These are phyloP conservation scores for Hipposideros larvatus DNA, from an alignment of 2,797 vertebrate species.

Conservation along the genomic window DNA sequence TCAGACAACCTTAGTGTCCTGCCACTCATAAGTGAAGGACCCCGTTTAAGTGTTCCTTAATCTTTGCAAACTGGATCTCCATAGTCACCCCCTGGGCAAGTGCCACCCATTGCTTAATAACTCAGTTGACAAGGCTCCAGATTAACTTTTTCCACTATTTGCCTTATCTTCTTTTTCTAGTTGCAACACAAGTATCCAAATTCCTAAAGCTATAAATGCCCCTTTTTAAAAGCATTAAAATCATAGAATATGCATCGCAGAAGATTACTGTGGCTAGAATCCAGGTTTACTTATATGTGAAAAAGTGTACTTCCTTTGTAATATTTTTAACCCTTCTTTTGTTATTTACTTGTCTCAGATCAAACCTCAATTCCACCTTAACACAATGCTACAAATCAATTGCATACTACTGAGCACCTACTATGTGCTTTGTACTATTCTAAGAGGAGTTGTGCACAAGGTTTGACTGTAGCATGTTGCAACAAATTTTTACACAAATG, in stretches of 20 bases:
- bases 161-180: neutral
- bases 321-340: slow-evolving; percentile 44
- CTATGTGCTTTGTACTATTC: neutral
- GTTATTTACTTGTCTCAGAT: neutral
- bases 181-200: slow-evolving; percentile 34
- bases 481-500: slow-evolving; percentile 14
- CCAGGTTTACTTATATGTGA: neutral
- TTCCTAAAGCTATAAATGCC: slow-evolving; percentile 1
- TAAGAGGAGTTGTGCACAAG: neutral
- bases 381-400: neutral
- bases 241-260: neutral
- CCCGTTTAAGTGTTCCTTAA: neutral
- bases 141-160: neutral
- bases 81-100: neutral
- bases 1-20: neutral
- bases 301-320: slow-evolving; percentile 28
- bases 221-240: slow-evolving; percentile 30
- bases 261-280: neutral
- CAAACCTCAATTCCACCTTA: neutral
- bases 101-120: neutral
- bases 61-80: neutral
- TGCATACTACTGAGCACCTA: neutral
- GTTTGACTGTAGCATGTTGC: neutral
- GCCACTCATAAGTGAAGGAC: neutral
- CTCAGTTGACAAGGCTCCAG: neutral